Base-by-base conservation (phyloP, 2,797 vertebrate species). In the Pangasius krempfi region DNA sequence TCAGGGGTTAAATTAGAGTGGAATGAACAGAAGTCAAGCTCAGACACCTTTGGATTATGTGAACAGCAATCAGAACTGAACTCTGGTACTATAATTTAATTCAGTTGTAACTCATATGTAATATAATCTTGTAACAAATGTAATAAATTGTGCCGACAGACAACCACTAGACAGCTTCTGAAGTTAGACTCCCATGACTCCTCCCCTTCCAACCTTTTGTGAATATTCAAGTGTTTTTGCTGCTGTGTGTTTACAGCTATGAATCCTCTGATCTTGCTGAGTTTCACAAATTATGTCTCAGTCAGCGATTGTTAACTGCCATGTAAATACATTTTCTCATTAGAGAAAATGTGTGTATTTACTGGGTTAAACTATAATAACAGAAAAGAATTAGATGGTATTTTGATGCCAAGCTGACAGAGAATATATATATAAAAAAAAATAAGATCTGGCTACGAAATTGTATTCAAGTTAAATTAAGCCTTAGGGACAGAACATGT, bases 291-390 rank as follows among this genome's bases (percentile, higher is more conserved):
- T 60, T 40, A 60, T 40, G 56, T 40, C 44, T 54, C 4, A 76
- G 44, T 54, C 76, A 79, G 78, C 18, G 3, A 33, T 58, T 58
- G 4, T 20, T 37, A 10, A 37, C 33, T 58, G 79, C 4, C 33
- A 37, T 60, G 52, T 37, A 25, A 40, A 58, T 81, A 37, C 20
- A 40, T 81, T 25, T 37, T 18, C 79, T 81, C 54, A 81, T 58
- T 81, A 81, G 54, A 81, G 54, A 81, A 56, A 30, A 27, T 79
- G 27, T n/a, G 50, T 20, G 47, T 47, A 75, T 75, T 13, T 75
- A 25, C 9, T 8, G 1, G 9, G 37, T 50, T 75, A 73, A 73
- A 25, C 3, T 22, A 52, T 75, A 50, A 13, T 75, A 76, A 76
- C 16, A 16, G 13, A 52, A 73, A 52, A 58, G 4, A 37, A 6